Conservation (phyloP, 2,113 vertebrate genomes). For the Eptatretus burgeri region DNA sequence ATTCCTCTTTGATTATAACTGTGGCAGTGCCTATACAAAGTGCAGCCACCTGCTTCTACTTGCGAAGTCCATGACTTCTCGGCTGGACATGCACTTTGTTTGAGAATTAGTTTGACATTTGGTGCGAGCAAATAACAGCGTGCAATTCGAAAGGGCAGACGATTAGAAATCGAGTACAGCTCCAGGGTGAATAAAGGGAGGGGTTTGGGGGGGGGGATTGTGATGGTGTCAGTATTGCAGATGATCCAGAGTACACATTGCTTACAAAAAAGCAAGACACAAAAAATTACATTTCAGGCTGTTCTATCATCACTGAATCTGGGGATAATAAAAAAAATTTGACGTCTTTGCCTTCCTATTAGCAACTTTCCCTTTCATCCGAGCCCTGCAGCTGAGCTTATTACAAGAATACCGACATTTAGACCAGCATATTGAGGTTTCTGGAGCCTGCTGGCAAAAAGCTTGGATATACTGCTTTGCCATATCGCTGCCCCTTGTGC, state of each 20-base stretch:
- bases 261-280: not conserved
- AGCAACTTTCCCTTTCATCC: not conserved
- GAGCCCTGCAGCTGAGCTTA: not conserved
- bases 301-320: not conserved
- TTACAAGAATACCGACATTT: not conserved
- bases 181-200: too few relatives aligned
- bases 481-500: too few relatives aligned
- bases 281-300: not conserved
- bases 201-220: not conserved
- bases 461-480: too few relatives aligned
- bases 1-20: too few relatives aligned
- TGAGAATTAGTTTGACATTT: conserved; percentile 3
- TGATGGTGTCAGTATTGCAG: not conserved
- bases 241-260: not conserved
- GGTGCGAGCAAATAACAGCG: not conserved
- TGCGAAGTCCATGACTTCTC: too few relatives aligned
- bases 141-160: conserved; percentile 6
- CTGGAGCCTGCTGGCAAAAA: not conserved
- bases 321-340: not conserved
- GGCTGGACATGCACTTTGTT: too few relatives aligned
- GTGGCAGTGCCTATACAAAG: too few relatives aligned
- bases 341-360: not conserved
- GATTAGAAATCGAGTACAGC: not conserved
- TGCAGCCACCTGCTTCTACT: too few relatives aligned
- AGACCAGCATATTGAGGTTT: not conserved